phyloP scores from a whole-genome alignment of 2,113 vertebrate genomes.

The Piliocolobus tephrosceles region DNA sequence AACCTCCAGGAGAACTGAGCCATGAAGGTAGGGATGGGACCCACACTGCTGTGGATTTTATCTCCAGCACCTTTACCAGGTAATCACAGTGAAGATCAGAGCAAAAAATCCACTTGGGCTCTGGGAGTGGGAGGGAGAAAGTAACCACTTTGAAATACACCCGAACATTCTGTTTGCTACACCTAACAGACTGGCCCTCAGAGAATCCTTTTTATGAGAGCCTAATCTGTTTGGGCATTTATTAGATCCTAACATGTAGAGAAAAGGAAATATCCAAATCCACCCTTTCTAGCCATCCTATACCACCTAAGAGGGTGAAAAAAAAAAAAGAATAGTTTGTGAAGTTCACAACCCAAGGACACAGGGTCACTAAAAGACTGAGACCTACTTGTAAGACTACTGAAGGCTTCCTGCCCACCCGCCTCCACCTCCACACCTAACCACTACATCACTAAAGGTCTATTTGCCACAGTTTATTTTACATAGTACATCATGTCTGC shows the following conservation, averaged over 20 bases:
- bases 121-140: background rate
- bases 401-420: background rate
- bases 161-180: background rate
- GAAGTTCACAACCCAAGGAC: background rate
- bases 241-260: background rate
- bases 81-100: background rate
- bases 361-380: too few relatives aligned
- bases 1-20: background rate
- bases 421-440: too few relatives aligned
- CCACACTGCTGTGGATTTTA: background rate
- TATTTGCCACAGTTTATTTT: background rate
- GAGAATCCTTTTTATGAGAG: background rate
- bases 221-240: background rate
- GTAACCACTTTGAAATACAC: background rate
- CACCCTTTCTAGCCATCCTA: background rate
- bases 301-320: rapidly evolving
- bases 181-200: too few relatives aligned
- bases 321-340: background rate
- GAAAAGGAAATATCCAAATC: background rate
- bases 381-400: background rate
- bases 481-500: background rate
- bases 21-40: too few relatives aligned
- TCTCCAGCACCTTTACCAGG: background rate
- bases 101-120: background rate
- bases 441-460: background rate